Evolutionary conservation across 2,113 vertebrate species (phyloP).

Genomic region (Narcine bancroftii): DNA sequence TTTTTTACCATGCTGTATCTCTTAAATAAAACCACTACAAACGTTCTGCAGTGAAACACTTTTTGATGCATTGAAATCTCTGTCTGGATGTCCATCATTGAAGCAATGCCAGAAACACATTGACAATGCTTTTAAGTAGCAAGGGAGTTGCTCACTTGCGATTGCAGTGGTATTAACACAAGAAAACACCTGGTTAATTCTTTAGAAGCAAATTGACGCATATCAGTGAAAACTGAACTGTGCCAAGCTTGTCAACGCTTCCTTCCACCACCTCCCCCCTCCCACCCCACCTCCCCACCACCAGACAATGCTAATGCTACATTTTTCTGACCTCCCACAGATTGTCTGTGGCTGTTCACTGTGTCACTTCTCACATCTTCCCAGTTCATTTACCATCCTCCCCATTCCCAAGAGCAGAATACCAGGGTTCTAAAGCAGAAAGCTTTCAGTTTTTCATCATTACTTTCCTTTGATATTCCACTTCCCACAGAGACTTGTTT

Average conservation of each 20-base stretch:
- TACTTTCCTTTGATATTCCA: constrained; percentile 49
- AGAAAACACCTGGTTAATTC: constrained; percentile 39
- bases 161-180: constrained; percentile 41
- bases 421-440: constrained; percentile 47
- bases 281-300: no score
- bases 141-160: constrained; percentile 45
- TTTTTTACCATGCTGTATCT: no score
- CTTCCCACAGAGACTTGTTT: constrained; percentile 53
- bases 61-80: not conserved
- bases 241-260: constrained; percentile 52
- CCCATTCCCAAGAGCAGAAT: constrained; percentile 50
- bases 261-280: no score
- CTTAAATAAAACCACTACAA: not conserved
- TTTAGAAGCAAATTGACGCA: constrained; percentile 45
- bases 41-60: not conserved
- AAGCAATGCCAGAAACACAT: constrained; percentile 48
- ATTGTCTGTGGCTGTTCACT: constrained; percentile 51
- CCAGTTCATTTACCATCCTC: constrained; percentile 47
- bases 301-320: constrained; percentile 55
- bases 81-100: constrained; percentile 43
- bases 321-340: constrained; percentile 54
- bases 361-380: constrained; percentile 53
- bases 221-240: constrained; percentile 48
- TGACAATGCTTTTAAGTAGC: constrained; percentile 46
- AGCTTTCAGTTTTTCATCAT: constrained; percentile 53